phyloP scores from a whole-genome alignment of 2,888 invertebrate genomes.

The Rambutsinella grinnellia region DNA sequence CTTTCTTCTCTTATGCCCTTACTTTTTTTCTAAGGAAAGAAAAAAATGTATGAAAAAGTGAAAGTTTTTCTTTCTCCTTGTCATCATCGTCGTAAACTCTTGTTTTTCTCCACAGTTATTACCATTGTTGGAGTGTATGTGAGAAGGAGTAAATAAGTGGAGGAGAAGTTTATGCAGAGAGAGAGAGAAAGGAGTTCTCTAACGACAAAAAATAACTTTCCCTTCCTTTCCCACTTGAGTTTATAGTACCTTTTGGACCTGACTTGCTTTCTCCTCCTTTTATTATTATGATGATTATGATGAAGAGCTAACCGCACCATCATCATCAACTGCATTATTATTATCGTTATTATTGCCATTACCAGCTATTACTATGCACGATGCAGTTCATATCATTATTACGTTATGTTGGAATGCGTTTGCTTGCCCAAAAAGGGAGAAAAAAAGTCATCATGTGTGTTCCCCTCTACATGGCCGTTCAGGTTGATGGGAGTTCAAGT shows the following conservation, averaged over 20 bases:
- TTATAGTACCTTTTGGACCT: background rate
- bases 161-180: background rate
- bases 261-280: background rate
- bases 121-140: background rate
- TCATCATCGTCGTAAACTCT: slow-evolving; percentile 14
- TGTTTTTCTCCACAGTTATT: slow-evolving; percentile 3
- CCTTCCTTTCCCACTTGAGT: background rate
- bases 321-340: slow-evolving; percentile 11
- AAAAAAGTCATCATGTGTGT: background rate
- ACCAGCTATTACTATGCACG: background rate
- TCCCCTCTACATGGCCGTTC: background rate
- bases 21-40: background rate
- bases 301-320: background rate
- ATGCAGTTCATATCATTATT: background rate
- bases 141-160: background rate
- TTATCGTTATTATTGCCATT: background rate
- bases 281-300: background rate
- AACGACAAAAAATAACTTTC: background rate
- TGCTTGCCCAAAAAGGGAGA: background rate
- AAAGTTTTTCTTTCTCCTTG: background rate
- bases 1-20: background rate
- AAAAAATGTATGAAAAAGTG: background rate
- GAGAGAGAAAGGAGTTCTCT: background rate
- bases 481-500: background rate
- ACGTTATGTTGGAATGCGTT: background rate